Conservation (phyloP, 2,797 vertebrate species). For the Natrix natrix region DNA sequence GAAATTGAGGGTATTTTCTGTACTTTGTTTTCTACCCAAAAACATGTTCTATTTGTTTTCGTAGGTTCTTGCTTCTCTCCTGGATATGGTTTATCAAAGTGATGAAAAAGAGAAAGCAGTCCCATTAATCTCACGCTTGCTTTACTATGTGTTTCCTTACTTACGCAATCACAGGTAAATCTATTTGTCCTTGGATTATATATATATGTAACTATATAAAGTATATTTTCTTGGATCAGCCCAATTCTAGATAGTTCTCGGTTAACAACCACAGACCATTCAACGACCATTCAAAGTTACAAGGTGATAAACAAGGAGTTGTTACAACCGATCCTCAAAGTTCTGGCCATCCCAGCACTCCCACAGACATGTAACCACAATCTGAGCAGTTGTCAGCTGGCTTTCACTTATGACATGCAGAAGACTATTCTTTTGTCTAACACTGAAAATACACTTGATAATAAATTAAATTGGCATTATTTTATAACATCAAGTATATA, state of each 20-base stretch:
- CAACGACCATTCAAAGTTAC: not conserved
- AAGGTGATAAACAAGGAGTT: not conserved
- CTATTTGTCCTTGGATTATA: not conserved
- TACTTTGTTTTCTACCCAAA: not conserved
- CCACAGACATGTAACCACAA: not conserved
- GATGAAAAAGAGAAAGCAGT: slow-evolving; percentile 97
- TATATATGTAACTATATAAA: not conserved
- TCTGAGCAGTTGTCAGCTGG: not conserved
- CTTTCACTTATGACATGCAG: not conserved
- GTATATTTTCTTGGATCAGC: not conserved
- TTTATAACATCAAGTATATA: not conserved
- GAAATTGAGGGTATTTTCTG: not conserved
- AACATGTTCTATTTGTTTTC: not conserved
- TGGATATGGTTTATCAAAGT: slow-evolving; percentile 96
- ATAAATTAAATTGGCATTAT: not conserved
- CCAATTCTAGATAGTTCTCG: not conserved
- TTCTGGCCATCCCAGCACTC: not conserved
- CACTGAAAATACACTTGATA: not conserved
- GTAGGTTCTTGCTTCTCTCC: slow-evolving; percentile 83
- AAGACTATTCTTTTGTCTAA: not conserved
- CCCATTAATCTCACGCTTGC: slow-evolving; percentile 90
- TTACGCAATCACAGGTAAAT: slow-evolving; percentile 92
- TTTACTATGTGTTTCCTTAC: slow-evolving; percentile 95
- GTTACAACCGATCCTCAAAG: not conserved
- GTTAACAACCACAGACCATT: not conserved